Evolutionary conservation across 30 jellyfish, hydroid and myxozoan genomes (phyloP), one percentile per base, ranked within the genome.

Genomic region (Pelagia noctiluca): DNA sequence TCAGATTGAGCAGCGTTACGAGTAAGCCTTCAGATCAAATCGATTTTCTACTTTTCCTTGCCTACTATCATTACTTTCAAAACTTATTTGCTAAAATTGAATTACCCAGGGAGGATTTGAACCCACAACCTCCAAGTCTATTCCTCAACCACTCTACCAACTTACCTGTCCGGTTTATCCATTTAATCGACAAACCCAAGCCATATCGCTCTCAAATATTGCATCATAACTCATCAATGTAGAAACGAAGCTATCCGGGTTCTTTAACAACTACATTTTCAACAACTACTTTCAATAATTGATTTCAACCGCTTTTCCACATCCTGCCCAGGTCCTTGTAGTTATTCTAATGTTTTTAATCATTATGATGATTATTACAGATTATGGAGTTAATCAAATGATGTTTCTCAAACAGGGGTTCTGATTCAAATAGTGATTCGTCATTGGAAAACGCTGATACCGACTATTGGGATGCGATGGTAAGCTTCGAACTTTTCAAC

Each of bases 391-490:
- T 42, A 42, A 42, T 42, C 16, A 5, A 42, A 42, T 42, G 8
- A 16, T 42, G 16, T 42, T 42, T 42, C 57, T 8, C 32, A 5
- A 48, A n/a, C 65, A 81, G 92, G 73, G 54, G 85, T 2, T 65
- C 37, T 23, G 92, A 66, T 26, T 50, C 92, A 50, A 30, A 64
- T 54, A 82, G 86, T 54, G 92, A 82, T 29, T 82, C 92, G 11
- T 82, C 92, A n/a, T 63, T 69, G 5, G 92, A 82, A 57, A 48
- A 75, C 28, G 35, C 21, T 62, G 64, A 31, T 13, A 52, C 35
- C 52, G 78, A 71, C 47, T 82, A 82, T 46, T 82, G 92, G 92
- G 66, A 53, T 82, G 85, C 92, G 2, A 30, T 82, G 78, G 92
- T 82, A 82, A 12, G 76, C n/a, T 3, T 25, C 21, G 25, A 50